Evolutionary conservation across 1,140 invertebrate genomes (phyloP), one percentile per base, ranked within the genome.

Genomic region (Mya arenaria): DNA sequence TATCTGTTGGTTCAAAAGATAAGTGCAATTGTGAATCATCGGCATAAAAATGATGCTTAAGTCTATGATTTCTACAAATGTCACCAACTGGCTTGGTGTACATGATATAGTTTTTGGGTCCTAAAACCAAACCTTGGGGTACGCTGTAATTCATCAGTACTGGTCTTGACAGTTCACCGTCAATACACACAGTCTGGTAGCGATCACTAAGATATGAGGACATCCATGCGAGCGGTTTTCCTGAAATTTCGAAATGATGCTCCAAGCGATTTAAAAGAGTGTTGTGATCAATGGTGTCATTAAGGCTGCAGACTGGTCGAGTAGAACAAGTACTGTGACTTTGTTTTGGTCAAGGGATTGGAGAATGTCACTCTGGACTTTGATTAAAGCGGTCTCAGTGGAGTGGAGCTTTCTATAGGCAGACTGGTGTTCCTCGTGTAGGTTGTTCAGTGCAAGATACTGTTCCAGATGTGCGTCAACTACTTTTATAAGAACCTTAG

Each of bases 41-140:
- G 15, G 66, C 69, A 34, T 39, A 82, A 37, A 63, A 82, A 82
- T 82, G 60, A 55, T 72, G 37, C 30, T 55, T 69, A 10, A 82
- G 36, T 41, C 39, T 41, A 37, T 72, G 80, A 28, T 73, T 71
- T 39, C 56, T 68, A 37, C 66, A 80, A 37, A 80, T 80, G 30
- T 32, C 28, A 23, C 55, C 39, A 62, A 72, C 66, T 39, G 65
- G 78, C 52, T 62, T 80, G 34, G 74, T 78, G 36, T 80, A 74
- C 71, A 60, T 74, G 32, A 1, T 52, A 23, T n/a, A 52, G 1
- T n/a, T n/a, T 52, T 52, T 52, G 2, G 8, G 48, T n/a, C 48
- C 48, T 23, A 52, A 52, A 17, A 52, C 48, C 19, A 23, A 52
- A 17, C 48, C 60, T 62, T 62, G 60, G 2, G 60, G 60, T 62